Evolutionary conservation across 2,888 invertebrate genomes (phyloP), one percentile per base, ranked within the genome.

Genomic region (Criorhina ranunculi): DNA sequence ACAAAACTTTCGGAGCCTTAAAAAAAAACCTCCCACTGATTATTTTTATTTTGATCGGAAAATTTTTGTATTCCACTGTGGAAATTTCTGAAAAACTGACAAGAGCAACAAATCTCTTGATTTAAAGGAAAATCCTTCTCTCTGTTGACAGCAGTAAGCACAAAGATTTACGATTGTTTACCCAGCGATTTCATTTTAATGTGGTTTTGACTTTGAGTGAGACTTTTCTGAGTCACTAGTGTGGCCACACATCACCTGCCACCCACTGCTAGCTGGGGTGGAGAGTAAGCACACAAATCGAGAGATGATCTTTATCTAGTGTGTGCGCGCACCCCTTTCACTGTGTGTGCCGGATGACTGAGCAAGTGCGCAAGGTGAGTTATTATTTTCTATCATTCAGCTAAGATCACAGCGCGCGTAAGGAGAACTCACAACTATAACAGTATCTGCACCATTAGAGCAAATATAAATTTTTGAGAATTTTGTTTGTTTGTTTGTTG

Each of bases 131-230:
- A 79, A 85, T 79, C 75, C 70, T 70, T 70, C 80, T 76, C 80
- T 59, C 75, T 66, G 85, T 80, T 85, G 80, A 77, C 86, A 86
- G 86, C 76, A 60, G 64, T 73, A 40, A 70, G 67, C 49, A 51
- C 64, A 44, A 42, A 86, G 76, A 86, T 86, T 77, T 81, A 81
- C 76, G 57, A 66, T 81, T 86, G 86, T 86, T 86, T 86, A 86
- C 66, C 49, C 42, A 80, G 75, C 80, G 76, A 86, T 77, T 80
- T 77, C 70, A 60, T 80, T 76, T 86, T 81, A 86, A 86, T 86
- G 81, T 77, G 86, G 66, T 80, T 86, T 86, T 86, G 81, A 86
- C 81, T 86, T 86, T 86, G 86, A 86, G 86, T 86, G 86, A 80
- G 76, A 81, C 72, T 86, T 80, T 70, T 86, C 67, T 77, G 81